Base-by-base conservation (phyloP, 2,113 vertebrate species). In the Carassius carassius region DNA sequence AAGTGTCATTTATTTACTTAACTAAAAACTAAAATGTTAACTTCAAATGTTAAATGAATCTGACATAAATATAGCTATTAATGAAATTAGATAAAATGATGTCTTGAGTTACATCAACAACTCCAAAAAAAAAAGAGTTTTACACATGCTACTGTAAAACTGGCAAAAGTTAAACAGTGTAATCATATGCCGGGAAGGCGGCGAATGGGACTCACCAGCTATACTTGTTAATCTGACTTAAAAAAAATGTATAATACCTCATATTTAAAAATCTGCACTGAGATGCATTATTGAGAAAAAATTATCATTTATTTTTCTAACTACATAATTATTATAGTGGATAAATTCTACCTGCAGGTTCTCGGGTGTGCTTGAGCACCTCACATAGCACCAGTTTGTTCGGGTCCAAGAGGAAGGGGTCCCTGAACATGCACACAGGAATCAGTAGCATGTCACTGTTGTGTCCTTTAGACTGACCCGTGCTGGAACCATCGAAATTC, bases 381-480 rank as follows among this genome's bases (percentile, higher is more conserved):
- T 96, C 94, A 0, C 95, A 96, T 70, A 96, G 89, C 47, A 96
- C 94, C 65, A 95, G 84, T 65, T 93, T 91, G 89, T 95, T 94
- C 60, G 91, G 95, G 72, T 96, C 95, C 82, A 91, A 88, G 35
- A 85, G 88, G 16, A 94, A 93, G 9, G 95, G 95, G 84, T 96
- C 95, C 67, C 94, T 90, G 86, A 96, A 95, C 88, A 96, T 94
- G 73, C 83, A 0, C 3, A 94, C 91, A 0, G 95, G 95, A 73
- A 92, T 63, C 54, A 91, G 87, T 91, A 95, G 96, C 96, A 97
- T 97, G 91, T 98, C 96, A 0, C 96, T 98, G 93, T 97, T 95
- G 85, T 94, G 94, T 23, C 94, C 95, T 78, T 94, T 88, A 0
- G 95, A 86, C 89, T 97, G 96, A 0, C 87, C 90, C 0, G 95